Evolutionary conservation across 2,888 invertebrate genomes (phyloP).

Genomic region (Parthenolecanium corni): DNA sequence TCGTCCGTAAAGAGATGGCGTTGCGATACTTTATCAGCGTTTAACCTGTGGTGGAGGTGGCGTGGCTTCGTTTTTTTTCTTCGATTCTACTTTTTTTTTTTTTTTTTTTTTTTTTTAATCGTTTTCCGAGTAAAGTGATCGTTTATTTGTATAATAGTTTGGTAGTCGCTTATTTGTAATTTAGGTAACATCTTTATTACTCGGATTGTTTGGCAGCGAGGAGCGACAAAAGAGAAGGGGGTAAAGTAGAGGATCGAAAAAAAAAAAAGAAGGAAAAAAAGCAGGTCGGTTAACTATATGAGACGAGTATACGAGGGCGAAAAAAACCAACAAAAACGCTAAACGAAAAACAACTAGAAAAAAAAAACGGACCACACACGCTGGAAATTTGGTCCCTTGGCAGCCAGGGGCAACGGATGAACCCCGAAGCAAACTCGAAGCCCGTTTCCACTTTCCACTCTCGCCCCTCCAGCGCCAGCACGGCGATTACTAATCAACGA

Average conservation of each 20-base stretch:
- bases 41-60: slow-evolving; percentile 18
- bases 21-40: slow-evolving; percentile 25
- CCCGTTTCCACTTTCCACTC: too few species aligned
- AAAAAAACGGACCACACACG: slow-evolving; percentile 25
- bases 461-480: too few species aligned
- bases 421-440: slow-evolving; percentile 29
- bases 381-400: slow-evolving; percentile 21
- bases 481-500: too few species aligned
- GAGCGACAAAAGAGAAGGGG: slow-evolving; percentile 12
- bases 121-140: slow-evolving; percentile 28
- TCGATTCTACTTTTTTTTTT: too few species aligned
- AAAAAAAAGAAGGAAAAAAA: slow-evolving; percentile 5
- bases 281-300: slow-evolving; percentile 16
- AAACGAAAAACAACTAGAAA: too few species aligned
- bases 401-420: slow-evolving; percentile 24
- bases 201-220: slow-evolving; percentile 28
- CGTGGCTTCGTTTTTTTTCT: background rate
- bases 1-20: slow-evolving; percentile 26
- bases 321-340: too few species aligned
- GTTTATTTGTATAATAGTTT: slow-evolving; percentile 29
- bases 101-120: slow-evolving; percentile 9
- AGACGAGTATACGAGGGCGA: too few species aligned
- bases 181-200: slow-evolving; percentile 29
- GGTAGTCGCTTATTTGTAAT: slow-evolving; percentile 20
- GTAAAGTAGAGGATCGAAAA: background rate